Evolutionary conservation across 1,140 invertebrate species (phyloP).

Genomic region (Forficula auricularia): DNA sequence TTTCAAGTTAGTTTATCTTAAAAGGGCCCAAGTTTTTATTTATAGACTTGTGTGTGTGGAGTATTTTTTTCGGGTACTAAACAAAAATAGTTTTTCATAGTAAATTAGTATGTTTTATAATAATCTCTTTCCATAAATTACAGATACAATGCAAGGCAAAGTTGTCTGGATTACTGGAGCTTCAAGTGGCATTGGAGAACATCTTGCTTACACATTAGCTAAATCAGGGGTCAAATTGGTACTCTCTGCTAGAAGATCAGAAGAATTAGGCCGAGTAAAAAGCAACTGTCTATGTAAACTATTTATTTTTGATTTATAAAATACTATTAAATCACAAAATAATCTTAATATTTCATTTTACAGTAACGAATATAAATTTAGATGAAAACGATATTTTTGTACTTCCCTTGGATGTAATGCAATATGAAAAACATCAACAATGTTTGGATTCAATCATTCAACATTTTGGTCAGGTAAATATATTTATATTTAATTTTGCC

Average conservation of each 20-base stretch:
- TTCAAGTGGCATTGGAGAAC: constrained; percentile 75
- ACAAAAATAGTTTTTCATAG: too few species aligned
- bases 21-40: too few species aligned
- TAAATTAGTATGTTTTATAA: too few species aligned
- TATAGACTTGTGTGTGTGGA: too few species aligned
- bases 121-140: constrained; percentile 4
- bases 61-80: too few species aligned
- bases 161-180: constrained; percentile 81
- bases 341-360: constrained; percentile 1
- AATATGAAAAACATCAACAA: constrained; percentile 39
- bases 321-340: not conserved
- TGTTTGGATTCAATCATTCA: constrained; percentile 43
- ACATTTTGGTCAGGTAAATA: constrained; percentile 50
- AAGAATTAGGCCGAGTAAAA: constrained; percentile 60
- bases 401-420: constrained; percentile 49
- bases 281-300: constrained; percentile 41
- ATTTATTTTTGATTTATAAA: constrained; percentile 11
- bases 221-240: constrained; percentile 50
- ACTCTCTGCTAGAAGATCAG: constrained; percentile 51
- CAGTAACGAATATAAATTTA: constrained; percentile 18
- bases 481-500: too few species aligned
- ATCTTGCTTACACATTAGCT: constrained; percentile 52
- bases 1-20: too few species aligned
- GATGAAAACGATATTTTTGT: constrained; percentile 45
- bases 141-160: constrained; percentile 44